Base-by-base conservation (phyloP, 2,888 invertebrate species). In the Perithous albicinctus region DNA sequence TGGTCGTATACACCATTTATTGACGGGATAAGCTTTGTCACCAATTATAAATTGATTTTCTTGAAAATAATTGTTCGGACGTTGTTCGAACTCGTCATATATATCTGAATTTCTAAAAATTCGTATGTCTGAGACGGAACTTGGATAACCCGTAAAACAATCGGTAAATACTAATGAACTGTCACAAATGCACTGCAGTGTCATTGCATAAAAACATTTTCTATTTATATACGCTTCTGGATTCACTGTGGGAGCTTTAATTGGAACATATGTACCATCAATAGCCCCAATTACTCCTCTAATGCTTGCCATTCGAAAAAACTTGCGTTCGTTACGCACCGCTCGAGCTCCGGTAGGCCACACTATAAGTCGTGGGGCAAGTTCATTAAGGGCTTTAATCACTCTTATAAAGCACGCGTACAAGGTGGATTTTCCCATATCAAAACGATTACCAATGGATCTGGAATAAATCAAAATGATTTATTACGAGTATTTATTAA, bases 1-100 rank as follows among this genome's bases (percentile, higher is more conserved):
- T 38, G 85, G 83, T n/a, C 85, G 54, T 54, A 87, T 85, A 73
- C 83, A 85, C 85, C 86, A 86, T 2, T 59, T 10, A 26, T 82
- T 29, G 1, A 82, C 38, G 18, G 87, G 86, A 66, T 88, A 88
- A 6, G 86, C 86, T 76, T 85, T 87, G 66, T 88, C 87, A 15
- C 87, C 85, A 64, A 87, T 78, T n/a, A 88, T 86, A 67, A 80
- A 87, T 66, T 79, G 54, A 38, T 84, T 66, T 29, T 70, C 46
- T 3, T 75, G 56, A 64, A 84, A 86, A 41, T 69, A 83, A 7
- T n/a, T 15, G 1, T 67, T 35, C 51, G 35, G 46, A 46, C 78
- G n/a, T 78, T 26, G 7, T 61, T 18, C 18, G 35, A 70, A 32
- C 63, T 51, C 67, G 20, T 59, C 41, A 56, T 80, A 86, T 15